A percentile compares a stretch with the other conserved stretches of the same genome.
These are phyloP conservation scores for Epizoanthus rinbou DNA, from an alignment of 92 coral and sea anemone species.

Conservation along the genomic window DNA sequence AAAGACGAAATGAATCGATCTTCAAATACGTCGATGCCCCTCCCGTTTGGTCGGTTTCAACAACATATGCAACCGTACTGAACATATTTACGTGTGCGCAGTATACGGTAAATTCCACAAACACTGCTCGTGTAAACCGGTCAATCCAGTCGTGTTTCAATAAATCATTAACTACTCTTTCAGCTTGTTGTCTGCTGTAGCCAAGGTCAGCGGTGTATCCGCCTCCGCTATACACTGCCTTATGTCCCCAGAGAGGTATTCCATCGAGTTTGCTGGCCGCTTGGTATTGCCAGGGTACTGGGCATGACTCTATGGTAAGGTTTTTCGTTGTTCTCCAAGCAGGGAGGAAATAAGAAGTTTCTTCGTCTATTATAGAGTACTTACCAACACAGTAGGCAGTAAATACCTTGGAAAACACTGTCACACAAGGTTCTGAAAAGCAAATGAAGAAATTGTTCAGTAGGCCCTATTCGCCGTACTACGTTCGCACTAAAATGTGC, in stretches of 20 bases:
- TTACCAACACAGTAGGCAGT: constrained; percentile 9
- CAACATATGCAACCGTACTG: constrained; percentile 37
- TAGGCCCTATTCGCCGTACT: neutral
- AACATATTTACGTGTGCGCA: constrained; percentile 45
- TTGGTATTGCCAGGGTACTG: constrained; percentile 49
- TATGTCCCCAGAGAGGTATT: constrained; percentile 54
- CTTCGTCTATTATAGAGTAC: constrained; percentile 44
- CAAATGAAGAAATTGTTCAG: neutral
- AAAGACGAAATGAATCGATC: constrained; percentile 52
- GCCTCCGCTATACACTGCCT: constrained; percentile 49
- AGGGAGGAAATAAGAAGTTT: constrained; percentile 44
- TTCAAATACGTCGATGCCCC: constrained; percentile 38
- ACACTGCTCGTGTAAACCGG: constrained; percentile 42
- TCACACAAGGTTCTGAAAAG: constrained; percentile 42
- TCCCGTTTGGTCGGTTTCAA: constrained; percentile 48
- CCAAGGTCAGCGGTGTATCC: constrained; percentile 60
- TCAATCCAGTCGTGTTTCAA: constrained; percentile 46
- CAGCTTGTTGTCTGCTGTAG: constrained; percentile 47
- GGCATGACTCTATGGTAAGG: constrained; percentile 40
- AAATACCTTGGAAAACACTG: neutral
- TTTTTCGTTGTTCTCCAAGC: constrained; percentile 46
- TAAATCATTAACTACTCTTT: constrained; percentile 14
- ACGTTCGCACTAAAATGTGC: too few relatives aligned
- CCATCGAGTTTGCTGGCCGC: constrained; percentile 38
- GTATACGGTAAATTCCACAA: constrained; percentile 50